Percentiles rank a stretch among this genome's conserved stretches.
These are phyloP conservation scores for Valencia hispanica DNA, from an alignment of 2,797 vertebrate species.

Conservation along the genomic window DNA sequence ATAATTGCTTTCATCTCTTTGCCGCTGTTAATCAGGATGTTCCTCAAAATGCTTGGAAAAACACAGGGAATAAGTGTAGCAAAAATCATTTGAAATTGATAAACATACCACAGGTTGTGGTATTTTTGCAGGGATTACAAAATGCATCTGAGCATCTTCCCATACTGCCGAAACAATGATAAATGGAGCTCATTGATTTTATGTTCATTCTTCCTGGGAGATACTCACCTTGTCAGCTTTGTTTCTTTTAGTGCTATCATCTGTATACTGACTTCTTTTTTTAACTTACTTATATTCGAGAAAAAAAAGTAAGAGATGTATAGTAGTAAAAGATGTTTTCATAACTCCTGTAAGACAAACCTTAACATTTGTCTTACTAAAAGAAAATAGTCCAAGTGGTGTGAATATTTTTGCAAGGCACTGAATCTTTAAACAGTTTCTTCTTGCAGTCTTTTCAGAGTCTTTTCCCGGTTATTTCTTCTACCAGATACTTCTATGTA, in stretches of 20 bases:
- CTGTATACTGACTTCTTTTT: conserved; percentile 25
- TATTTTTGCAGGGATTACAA: background rate
- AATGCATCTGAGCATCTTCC: background rate
- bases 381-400: too few relatives aligned
- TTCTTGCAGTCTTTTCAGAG: background rate
- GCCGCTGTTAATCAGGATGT: conserved; percentile 3
- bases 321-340: too few relatives aligned
- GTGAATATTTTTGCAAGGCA: too few relatives aligned
- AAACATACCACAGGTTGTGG: background rate
- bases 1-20: conserved; percentile 18
- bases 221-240: conserved; percentile 27
- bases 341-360: too few relatives aligned
- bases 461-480: background rate
- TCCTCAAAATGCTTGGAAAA: conserved; percentile 33
- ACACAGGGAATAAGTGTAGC: conserved; percentile 5
- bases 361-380: too few relatives aligned
- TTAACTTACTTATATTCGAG: background rate
- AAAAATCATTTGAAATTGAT: conserved; percentile 26
- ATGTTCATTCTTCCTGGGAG: conserved; percentile 17
- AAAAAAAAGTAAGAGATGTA: background rate
- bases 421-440: background rate
- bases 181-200: conserved; percentile 45
- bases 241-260: conserved; percentile 23
- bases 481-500: background rate
- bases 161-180: conserved; percentile 29